Evolutionary conservation across 2,888 invertebrate genomes (phyloP).

Genomic region (Oligia latruncula): DNA sequence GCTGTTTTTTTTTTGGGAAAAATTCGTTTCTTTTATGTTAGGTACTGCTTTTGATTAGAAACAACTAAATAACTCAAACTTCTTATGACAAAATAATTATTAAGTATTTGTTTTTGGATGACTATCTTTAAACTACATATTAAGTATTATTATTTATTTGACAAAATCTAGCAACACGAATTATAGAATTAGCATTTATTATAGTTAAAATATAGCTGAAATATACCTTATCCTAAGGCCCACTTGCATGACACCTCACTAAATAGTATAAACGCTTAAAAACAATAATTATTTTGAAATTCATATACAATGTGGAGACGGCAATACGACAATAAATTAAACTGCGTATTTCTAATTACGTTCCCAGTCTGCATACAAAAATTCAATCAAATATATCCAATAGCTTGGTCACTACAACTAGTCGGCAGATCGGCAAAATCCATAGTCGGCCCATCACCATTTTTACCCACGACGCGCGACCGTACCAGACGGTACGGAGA

Average conservation of each 20-base stretch:
- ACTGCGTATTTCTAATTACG: no score
- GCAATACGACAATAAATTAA: no score
- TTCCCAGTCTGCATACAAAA: no score
- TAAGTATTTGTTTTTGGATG: neutral
- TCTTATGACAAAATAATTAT: neutral
- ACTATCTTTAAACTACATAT: neutral
- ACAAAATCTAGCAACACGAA: constrained; percentile 30
- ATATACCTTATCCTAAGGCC: constrained; percentile 7
- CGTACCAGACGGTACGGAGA: no score
- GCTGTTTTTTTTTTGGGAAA: neutral
- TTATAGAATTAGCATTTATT: constrained; percentile 16
- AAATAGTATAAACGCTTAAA: neutral
- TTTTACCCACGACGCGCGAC: no score
- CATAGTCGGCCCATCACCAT: no score
- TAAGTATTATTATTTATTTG: constrained; percentile 23
- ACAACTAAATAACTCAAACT: neutral
- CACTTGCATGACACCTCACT: neutral
- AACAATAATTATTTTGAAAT: no score
- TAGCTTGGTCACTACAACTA: no score
- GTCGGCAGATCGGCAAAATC: no score
- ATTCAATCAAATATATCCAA: no score
- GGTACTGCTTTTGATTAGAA: neutral
- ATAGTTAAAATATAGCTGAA: constrained; percentile 24
- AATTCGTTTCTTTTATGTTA: neutral
- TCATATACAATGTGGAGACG: no score